Evolutionary conservation across 2,113 vertebrate genomes (phyloP).

Genomic region (Sceloporus undulatus): DNA sequence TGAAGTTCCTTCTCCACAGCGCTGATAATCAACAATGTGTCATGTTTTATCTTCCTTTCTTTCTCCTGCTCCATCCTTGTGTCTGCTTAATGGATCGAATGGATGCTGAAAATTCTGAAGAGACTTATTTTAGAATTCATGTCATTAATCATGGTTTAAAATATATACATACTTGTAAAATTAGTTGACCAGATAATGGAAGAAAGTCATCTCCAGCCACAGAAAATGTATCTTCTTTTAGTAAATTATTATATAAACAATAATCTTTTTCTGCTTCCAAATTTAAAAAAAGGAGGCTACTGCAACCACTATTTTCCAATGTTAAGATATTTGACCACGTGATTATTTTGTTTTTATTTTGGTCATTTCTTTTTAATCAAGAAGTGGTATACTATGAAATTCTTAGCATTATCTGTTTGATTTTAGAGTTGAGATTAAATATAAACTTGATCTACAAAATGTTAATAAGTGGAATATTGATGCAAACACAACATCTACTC

Average conservation of each 20-base stretch:
- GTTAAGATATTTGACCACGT: neutral
- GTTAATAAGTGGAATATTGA: neutral
- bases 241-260: neutral
- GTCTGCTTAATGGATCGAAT: neutral
- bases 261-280: neutral
- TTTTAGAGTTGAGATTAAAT: neutral
- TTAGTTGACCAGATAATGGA: neutral
- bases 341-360: neutral
- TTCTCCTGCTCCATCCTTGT: neutral
- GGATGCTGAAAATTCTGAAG: neutral
- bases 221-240: neutral
- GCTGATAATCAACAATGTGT: neutral
- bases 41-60: neutral
- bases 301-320: neutral
- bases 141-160: neutral
- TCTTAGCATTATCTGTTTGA: neutral
- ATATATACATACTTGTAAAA: neutral
- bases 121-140: neutral
- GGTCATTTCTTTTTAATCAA: neutral
- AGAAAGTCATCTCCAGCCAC: neutral
- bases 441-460: neutral
- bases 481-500: neutral
- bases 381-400: constrained; percentile 5
- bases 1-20: neutral
- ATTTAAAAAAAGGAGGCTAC: neutral